phyloP scores from a whole-genome alignment of 2,888 invertebrate genomes.

The Priocnemis perturbator region DNA sequence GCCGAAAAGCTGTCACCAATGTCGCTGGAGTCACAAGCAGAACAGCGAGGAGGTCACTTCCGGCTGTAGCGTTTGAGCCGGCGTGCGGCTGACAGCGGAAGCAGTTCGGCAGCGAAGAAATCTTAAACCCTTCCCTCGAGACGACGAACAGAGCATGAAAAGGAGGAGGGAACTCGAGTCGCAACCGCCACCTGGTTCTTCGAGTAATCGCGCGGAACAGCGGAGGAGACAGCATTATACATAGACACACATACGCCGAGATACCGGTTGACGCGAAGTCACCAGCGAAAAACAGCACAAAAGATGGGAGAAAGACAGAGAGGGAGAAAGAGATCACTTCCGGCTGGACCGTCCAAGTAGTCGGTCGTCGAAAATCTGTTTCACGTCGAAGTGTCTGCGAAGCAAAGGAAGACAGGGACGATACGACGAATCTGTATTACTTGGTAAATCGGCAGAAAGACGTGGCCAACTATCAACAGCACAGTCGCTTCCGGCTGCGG shows the following conservation, averaged over 20 bases:
- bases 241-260: not conserved
- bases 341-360: too few species aligned
- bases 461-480: too few species aligned
- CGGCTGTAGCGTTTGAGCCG: constrained; percentile 77
- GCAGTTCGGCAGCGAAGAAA: not conserved
- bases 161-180: not conserved
- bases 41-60: constrained; percentile 77
- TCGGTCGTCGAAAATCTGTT: too few species aligned
- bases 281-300: not conserved
- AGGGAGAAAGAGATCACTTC: too few species aligned
- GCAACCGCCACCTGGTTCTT: too few species aligned
- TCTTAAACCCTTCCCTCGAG: not conserved
- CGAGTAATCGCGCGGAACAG: not conserved
- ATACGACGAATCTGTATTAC: too few species aligned
- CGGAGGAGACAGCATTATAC: not conserved
- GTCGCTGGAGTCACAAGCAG: constrained; percentile 77
- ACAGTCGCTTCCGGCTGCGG: too few species aligned
- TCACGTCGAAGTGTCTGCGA: too few species aligned
- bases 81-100: constrained; percentile 35
- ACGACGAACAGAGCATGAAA: not conserved
- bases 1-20: constrained; percentile 74
- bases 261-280: not conserved
- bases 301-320: too few species aligned
- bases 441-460: too few species aligned
- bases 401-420: too few species aligned